Evolutionary conservation across 2,797 vertebrate species (phyloP).

Genomic region (Nannoperca obscura): DNA sequence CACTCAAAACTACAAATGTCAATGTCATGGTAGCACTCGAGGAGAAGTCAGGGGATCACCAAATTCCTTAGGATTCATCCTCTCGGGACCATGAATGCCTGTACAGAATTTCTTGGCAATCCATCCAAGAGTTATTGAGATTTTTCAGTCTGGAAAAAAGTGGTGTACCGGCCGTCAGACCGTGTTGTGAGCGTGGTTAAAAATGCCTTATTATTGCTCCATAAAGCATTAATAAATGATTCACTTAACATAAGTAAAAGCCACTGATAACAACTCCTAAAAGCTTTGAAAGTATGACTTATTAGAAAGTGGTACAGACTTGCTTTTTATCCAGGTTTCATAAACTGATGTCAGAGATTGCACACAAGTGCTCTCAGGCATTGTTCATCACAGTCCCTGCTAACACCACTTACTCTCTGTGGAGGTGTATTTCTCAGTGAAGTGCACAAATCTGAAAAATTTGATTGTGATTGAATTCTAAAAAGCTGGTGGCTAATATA

Average conservation of each 20-base stretch:
- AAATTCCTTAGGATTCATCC: not conserved
- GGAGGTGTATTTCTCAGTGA: conserved; percentile 19
- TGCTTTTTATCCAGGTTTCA: conserved; percentile 2
- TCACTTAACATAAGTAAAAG: not conserved
- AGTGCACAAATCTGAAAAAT: conserved; percentile 29
- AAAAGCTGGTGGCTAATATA: conserved; percentile 25
- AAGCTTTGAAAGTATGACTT: not conserved
- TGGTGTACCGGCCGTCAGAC: not conserved
- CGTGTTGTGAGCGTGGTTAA: not conserved
- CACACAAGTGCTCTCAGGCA: not conserved
- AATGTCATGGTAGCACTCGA: not conserved
- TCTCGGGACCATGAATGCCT: not conserved
- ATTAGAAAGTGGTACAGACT: not conserved
- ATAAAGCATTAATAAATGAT: not conserved
- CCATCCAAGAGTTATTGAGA: not conserved
- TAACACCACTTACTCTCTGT: not conserved
- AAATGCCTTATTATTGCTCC: not conserved
- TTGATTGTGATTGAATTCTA: conserved; percentile 17
- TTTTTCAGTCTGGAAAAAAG: not conserved
- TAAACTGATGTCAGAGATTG: not conserved
- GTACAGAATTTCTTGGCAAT: too few species aligned
- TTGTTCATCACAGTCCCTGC: conserved; percentile 1
- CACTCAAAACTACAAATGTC: not conserved
- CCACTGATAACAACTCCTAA: not conserved
- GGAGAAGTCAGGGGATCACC: not conserved